A percentile compares a stretch with the other conserved stretches of the same genome.
Conservation (phyloP, 2,888 invertebrate species). For the Tachina fera region DNA sequence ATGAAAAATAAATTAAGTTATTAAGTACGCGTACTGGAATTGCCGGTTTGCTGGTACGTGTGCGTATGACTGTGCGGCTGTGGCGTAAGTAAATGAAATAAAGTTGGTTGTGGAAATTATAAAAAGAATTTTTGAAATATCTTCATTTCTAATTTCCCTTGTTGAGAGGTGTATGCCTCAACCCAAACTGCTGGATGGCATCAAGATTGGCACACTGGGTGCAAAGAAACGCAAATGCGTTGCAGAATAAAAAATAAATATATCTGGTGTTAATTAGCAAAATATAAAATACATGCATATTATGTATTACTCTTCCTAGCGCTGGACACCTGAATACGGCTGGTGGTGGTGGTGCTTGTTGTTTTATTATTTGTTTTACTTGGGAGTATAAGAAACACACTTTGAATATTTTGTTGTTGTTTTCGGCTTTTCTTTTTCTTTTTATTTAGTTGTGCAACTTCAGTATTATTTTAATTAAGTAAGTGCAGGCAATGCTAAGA, state of each 20-base stretch:
- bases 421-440: neutral
- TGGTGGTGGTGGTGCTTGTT: neutral
- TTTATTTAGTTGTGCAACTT: constrained; percentile 38
- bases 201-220: constrained; percentile 27
- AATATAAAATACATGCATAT: constrained; percentile 27
- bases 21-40: constrained; percentile 39
- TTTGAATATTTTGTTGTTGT: constrained; percentile 9
- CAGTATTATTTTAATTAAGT: constrained; percentile 66
- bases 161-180: constrained; percentile 13
- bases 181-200: constrained; percentile 2
- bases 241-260: constrained; percentile 4
- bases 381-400: constrained; percentile 11
- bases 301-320: neutral
- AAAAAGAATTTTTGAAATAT: constrained; percentile 52
- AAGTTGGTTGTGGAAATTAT: constrained; percentile 38
- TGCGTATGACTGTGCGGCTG: neutral
- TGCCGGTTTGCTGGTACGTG: constrained; percentile 27
- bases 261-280: constrained; percentile 53
- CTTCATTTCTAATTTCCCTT: constrained; percentile 60
- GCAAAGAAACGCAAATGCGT: constrained; percentile 40
- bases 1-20: constrained; percentile 52
- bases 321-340: constrained; percentile 13
- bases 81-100: constrained; percentile 31
- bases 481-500: constrained; percentile 56
- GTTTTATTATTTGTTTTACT: constrained; percentile 37